Conservation (phyloP, 2,113 vertebrate genomes). For the Daboia siamensis region DNA sequence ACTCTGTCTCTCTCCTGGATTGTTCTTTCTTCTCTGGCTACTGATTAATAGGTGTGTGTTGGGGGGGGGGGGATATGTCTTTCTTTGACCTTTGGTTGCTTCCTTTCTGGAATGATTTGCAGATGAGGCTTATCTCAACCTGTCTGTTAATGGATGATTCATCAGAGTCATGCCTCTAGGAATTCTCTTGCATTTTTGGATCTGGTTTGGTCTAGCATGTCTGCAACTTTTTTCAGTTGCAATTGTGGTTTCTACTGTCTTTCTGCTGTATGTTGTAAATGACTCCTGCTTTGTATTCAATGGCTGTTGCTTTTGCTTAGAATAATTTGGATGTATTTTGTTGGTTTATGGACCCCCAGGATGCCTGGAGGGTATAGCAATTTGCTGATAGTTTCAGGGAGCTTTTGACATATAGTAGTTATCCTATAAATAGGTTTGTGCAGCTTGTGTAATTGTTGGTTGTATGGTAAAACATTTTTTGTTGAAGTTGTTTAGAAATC, state of each 20-base stretch:
- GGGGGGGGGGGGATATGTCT: background rate
- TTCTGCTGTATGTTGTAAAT: background rate
- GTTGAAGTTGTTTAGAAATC: background rate
- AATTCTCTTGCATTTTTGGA: background rate
- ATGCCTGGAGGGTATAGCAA: background rate
- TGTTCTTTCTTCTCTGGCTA: background rate
- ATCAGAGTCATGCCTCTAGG: background rate
- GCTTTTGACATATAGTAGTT: background rate
- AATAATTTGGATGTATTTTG: background rate
- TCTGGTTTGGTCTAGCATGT: background rate
- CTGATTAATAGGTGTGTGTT: background rate
- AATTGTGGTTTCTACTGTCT: background rate
- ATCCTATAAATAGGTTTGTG: background rate
- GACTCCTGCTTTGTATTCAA: background rate
- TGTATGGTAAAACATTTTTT: background rate
- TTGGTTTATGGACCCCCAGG: background rate
- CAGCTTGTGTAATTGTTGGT: background rate
- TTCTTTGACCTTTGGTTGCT: background rate
- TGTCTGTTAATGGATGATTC: background rate
- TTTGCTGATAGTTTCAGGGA: background rate
- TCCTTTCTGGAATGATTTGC: background rate
- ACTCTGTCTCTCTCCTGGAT: background rate
- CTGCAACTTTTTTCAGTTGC: background rate
- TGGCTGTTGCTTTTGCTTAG: background rate
- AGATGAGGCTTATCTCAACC: background rate